These are phyloP conservation scores for pig (Sus scrofa) DNA, from an alignment of 2,113 vertebrate species.

Conservation along the genomic window DNA sequence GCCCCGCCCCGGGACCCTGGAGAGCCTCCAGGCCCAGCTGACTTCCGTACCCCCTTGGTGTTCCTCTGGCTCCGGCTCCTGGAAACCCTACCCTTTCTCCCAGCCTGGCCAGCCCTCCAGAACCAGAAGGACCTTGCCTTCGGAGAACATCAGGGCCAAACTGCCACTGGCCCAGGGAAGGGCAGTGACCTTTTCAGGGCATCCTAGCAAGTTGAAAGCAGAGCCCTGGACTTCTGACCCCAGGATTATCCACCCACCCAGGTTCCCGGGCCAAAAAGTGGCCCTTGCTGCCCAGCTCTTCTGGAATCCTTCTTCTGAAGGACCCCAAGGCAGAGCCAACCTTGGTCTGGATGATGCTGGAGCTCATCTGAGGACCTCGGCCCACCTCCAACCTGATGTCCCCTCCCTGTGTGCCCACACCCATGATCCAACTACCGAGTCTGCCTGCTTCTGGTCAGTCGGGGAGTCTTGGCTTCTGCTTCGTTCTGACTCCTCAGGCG, in stretches of 20 bases:
- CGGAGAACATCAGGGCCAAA: background rate
- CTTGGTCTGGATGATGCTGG: background rate
- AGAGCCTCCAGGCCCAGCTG: slow-evolving; percentile 9
- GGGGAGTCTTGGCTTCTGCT: slow-evolving; percentile 64
- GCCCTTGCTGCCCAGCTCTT: too few species aligned
- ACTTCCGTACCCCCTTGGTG: background rate
- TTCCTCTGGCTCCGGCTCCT: background rate
- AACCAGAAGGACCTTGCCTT: background rate
- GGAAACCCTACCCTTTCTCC: background rate
- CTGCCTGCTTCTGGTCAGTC: slow-evolving; percentile 78
- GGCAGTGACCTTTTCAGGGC: background rate
- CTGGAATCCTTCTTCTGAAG: background rate
- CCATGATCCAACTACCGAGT: slow-evolving; percentile 82
- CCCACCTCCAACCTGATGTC: background rate
- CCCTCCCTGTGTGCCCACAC: slow-evolving; percentile 55
- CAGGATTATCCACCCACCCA: background rate
- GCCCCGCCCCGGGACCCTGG: background rate
- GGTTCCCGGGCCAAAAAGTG: background rate
- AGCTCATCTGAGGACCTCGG: background rate
- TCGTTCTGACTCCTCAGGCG: slow-evolving; percentile 38
- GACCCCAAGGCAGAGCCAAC: background rate
- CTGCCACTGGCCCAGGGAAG: background rate
- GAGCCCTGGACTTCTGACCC: background rate
- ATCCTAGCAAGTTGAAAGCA: background rate
- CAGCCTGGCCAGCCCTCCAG: background rate